These are phyloP conservation scores for Carassius auratus DNA, from an alignment of 2,113 vertebrate genomes.

Conservation along the genomic window DNA sequence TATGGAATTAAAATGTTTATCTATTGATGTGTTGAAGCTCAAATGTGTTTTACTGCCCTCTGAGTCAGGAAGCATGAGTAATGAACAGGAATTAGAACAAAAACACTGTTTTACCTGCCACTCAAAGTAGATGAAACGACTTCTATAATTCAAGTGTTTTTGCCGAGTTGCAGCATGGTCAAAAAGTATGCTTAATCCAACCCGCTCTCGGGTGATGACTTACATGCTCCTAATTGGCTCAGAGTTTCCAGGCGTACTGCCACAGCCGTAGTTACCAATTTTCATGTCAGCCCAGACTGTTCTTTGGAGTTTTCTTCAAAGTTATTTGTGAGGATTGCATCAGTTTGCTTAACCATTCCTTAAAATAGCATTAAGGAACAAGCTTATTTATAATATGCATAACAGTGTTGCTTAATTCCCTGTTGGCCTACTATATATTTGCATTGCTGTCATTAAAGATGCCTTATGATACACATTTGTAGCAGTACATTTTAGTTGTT, in stretches of 20 bases:
- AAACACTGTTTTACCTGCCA: not conserved
- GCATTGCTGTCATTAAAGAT: not conserved
- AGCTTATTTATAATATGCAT: slow-evolving; percentile 7
- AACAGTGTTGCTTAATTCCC: not conserved
- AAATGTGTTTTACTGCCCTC: not conserved
- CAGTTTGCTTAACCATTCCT: not conserved
- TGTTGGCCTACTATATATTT: not conserved
- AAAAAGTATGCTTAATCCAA: slow-evolving; percentile 11
- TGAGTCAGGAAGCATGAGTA: slow-evolving; percentile 3
- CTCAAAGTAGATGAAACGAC: not conserved
- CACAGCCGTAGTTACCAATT: not conserved
- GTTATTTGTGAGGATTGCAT: slow-evolving; percentile 13
- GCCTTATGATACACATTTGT: not conserved
- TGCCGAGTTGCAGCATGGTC: not conserved
- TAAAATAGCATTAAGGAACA: slow-evolving; percentile 10
- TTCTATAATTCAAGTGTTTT: not conserved
- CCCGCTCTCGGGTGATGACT: not conserved
- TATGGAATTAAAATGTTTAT: slow-evolving; percentile 17
- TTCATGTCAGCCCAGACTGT: not conserved
- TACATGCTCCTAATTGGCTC: slow-evolving; percentile 4
- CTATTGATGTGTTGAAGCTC: not conserved
- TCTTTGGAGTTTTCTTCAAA: slow-evolving; percentile 21
- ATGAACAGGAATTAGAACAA: not conserved
- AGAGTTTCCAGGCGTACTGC: slow-evolving; percentile 5
- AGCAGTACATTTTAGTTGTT: not conserved